Evolutionary conservation across 1,140 invertebrate genomes (phyloP).

Genomic region (Ephestia elutella): DNA sequence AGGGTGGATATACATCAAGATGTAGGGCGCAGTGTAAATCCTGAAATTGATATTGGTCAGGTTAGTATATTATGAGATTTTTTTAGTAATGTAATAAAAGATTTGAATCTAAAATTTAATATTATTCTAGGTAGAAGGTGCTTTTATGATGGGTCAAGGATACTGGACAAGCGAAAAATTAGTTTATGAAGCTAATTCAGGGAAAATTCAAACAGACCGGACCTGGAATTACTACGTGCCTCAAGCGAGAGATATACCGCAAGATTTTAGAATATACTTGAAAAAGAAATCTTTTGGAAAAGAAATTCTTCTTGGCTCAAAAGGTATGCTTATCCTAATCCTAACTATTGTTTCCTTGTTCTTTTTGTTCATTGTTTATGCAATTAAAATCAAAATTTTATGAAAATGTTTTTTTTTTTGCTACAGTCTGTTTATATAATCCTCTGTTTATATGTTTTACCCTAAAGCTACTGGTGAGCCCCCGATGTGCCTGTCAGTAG

Average conservation of each 20-base stretch:
- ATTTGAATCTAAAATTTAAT: too few relatives aligned
- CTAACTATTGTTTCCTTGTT: too few relatives aligned
- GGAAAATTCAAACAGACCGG: conserved; percentile 80
- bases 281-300: conserved; percentile 81
- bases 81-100: too few relatives aligned
- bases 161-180: conserved; percentile 84
- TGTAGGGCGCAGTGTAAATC: conserved; percentile 82
- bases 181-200: conserved; percentile 77
- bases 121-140: conserved; percentile 78
- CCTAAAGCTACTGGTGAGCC: conserved; percentile 85
- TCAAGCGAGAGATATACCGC: conserved; percentile 85
- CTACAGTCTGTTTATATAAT: too few relatives aligned
- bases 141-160: conserved; percentile 89
- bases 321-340: conserved; percentile 74
- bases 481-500: conserved; percentile 80
- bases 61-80: conserved; percentile 46
- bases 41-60: conserved; percentile 88
- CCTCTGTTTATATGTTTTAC: background rate
- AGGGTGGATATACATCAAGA: conserved; percentile 86
- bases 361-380: too few relatives aligned
- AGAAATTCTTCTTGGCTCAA: conserved; percentile 81
- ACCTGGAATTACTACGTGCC: conserved; percentile 90
- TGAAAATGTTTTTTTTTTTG: too few relatives aligned
- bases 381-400: too few relatives aligned
- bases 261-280: conserved; percentile 85